Base-by-base conservation (phyloP, 2,113 vertebrate species). In the Cyanoderma ruficeps region DNA sequence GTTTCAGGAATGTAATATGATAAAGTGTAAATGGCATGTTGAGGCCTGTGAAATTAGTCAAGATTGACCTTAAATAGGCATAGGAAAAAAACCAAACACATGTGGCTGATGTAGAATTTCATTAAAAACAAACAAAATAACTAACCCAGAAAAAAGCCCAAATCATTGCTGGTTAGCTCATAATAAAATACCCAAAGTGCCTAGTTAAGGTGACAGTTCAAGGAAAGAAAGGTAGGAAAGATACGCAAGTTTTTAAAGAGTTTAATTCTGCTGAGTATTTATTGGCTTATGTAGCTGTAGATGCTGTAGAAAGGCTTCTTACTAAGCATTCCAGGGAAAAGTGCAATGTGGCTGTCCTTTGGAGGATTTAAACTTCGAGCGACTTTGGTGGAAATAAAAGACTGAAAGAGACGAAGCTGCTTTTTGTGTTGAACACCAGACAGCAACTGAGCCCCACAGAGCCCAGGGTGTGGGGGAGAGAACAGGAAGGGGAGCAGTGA, bases 401-500 rank as follows among this genome's bases (percentile, higher is more conserved):
- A 13, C 21, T 21, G 8, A 11, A 74, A 17, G 55, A 86, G 67
- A 39, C 18, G 13, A 14, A 31, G 13, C 15, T 52, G 3, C 17
- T 11, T 39, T 13, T 2, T 25, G 14, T 55, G 18, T 20, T 60
- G 71, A 24, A 11, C 19, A 4, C 6, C 4, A 3, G 46, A 4
- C 6, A 21, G 41, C 24, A 33, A 0, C 13, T 35, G 19, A 37
- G 11, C 10, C 18, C 28, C 19, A 4, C 13, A 1, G 3, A 11
- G 47, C 22, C 4, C 0, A 0, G 13, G 35, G 18, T 21, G 10
- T 27, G 23, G 33, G 16, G 16, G 39, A 28, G 28, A 44, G 50
- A n/a, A 21, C 4, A 4, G 15, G 4, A 70, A 53, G 23, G 27
- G n/a, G 13, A 21, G 9, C 37, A 35, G 39, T 16, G 61, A 31